Evolutionary conservation across 2,113 vertebrate genomes (phyloP).

Genomic region (Nymphicus hollandicus): DNA sequence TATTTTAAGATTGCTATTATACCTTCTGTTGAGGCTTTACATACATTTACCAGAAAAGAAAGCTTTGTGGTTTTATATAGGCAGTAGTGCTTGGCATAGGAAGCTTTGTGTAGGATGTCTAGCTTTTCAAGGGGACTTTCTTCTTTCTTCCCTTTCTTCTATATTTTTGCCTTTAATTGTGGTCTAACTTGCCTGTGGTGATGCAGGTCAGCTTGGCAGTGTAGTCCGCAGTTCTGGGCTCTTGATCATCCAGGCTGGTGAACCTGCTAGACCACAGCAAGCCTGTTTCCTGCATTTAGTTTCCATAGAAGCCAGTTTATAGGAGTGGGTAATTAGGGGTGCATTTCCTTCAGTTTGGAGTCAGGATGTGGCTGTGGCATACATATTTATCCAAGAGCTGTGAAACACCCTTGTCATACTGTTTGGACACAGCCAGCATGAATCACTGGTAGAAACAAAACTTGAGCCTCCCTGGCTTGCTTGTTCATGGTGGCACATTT

Average conservation of each 20-base stretch:
- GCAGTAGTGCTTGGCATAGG: background rate
- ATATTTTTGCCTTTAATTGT: background rate
- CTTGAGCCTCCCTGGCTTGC: background rate
- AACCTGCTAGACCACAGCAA: conserved; percentile 9
- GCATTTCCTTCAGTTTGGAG: conserved; percentile 13
- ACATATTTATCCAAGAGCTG: background rate
- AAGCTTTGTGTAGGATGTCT: background rate
- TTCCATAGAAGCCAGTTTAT: conserved; percentile 12
- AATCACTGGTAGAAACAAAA: background rate
- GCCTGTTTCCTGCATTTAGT: background rate
- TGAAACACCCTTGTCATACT: background rate
- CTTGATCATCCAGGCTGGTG: background rate
- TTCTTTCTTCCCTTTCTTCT: background rate
- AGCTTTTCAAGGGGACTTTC: background rate
- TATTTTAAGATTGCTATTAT: background rate
- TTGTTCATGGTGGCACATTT: background rate
- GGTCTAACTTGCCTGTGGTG: background rate
- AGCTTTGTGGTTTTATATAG: background rate
- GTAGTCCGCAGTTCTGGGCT: background rate
- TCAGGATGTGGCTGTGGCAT: background rate
- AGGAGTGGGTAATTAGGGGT: background rate
- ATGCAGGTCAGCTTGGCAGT: background rate
- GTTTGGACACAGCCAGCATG: background rate
- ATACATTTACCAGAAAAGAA: background rate
- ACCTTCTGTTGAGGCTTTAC: background rate